Base-by-base conservation (phyloP, 1,140 invertebrate genomes). In the Pectinophora gossypiella region DNA sequence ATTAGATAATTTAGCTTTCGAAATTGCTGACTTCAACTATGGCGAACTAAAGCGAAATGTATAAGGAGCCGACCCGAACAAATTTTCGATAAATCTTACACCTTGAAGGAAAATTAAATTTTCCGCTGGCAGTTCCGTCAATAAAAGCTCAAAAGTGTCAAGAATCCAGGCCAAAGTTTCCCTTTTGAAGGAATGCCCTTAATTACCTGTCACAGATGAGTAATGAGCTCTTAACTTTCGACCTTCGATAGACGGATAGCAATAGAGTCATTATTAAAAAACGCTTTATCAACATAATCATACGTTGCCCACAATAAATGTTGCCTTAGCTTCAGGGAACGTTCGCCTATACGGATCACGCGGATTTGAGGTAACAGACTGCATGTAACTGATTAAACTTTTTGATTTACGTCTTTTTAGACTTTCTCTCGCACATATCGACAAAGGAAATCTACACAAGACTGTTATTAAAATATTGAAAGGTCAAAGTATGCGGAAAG, bases 211-310 rank as follows among this genome's bases (percentile, higher is more conserved):
- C 36, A 40, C 36, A 40, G 36, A 40, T 40, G 36, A 40, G 36
- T 40, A 40, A 40, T 40, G 36, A 16, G 36, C 36, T 32, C 27
- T 40, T 40, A 40, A 40, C 36, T 40, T 40, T 40, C 36, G 36
- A 40, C 36, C 36, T 40, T 16, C 36, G 36, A 18, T 40, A 3
- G 36, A 32, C 27, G 27, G 27, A 32, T 32, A 32, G 27, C 16
- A 27, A 51, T 44, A 36, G 45, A 53, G 50, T 19, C n/a, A 58
- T 49, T 18, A 59, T 59, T 59, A 59, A 42, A 59, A 59, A 53
- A 19, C 48, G 51, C 36, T 59, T 43, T 48, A 59, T 59, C 51
- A 59, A 6, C 36, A 16, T 40, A 40, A 40, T 40, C 36, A 40
- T 15, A 40, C n/a, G 36, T 18, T 16, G 36, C 16, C 9, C 9